Evolutionary conservation across 2,113 vertebrate species (phyloP).

Genomic region (Eidolon helvum): DNA sequence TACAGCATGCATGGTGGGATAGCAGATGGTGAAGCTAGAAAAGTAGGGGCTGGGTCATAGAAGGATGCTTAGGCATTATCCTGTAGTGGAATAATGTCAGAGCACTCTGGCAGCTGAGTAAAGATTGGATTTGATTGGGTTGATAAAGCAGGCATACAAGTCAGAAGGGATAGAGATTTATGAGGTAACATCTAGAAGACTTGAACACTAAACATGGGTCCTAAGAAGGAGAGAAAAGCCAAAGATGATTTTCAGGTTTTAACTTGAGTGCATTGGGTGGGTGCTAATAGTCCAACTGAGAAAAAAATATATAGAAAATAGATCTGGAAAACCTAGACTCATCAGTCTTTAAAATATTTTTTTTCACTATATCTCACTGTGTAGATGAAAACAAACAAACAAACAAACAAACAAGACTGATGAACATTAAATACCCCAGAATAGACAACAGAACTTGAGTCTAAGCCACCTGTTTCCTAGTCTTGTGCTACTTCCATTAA

Average conservation of each 20-base stretch:
- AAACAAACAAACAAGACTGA: background rate
- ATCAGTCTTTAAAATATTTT: background rate
- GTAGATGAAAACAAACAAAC: background rate
- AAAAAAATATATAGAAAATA: background rate
- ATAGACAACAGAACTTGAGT: background rate
- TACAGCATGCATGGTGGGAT: background rate
- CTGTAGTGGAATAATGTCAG: background rate
- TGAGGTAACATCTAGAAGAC: background rate
- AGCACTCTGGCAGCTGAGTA: background rate
- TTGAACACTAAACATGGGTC: background rate
- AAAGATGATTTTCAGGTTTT: background rate
- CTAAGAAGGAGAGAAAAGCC: background rate
- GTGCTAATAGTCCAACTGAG: background rate
- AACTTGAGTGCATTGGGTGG: background rate
- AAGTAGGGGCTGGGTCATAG: background rate
- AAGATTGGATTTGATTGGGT: background rate
- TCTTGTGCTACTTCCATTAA: background rate
- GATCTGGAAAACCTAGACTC: background rate
- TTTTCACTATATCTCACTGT: background rate
- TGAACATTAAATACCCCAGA: background rate
- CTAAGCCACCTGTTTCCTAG: background rate
- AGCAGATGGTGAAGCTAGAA: background rate
- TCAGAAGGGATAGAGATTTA: background rate
- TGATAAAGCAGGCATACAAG: background rate
- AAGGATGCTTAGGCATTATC: background rate